Percentiles rank a stretch among this genome's conserved stretches.
phyloP scores from a whole-genome alignment of 2,888 invertebrate species.

The Apamea epomidion region DNA sequence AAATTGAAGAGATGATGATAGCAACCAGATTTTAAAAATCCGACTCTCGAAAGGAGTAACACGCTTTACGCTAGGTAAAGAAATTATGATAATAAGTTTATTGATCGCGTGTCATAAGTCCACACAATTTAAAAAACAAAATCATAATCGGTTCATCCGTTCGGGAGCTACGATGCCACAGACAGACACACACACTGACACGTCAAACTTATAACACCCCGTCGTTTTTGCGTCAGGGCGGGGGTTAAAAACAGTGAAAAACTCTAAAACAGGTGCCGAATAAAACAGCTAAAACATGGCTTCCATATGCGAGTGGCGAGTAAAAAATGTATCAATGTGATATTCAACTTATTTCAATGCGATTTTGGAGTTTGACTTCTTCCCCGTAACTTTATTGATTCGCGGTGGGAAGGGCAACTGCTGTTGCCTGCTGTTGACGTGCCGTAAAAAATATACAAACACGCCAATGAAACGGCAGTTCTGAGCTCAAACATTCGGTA shows the following conservation, averaged over 20 bases:
- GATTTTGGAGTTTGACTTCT: slow-evolving; percentile 31
- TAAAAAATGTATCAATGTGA: neutral
- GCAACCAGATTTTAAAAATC: neutral
- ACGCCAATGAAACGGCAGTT: slow-evolving; percentile 61
- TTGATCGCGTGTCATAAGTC: neutral
- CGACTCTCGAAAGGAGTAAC: too few relatives aligned
- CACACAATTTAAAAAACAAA: neutral
- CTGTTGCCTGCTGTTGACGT: slow-evolving; percentile 49
- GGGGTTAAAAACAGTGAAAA: too few relatives aligned
- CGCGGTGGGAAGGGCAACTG: slow-evolving; percentile 20
- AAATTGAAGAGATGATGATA: neutral
- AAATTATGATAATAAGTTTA: neutral
- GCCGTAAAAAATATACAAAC: slow-evolving; percentile 54
- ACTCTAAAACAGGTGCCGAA: neutral
- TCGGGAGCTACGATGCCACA: too few relatives aligned
- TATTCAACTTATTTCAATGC: neutral
- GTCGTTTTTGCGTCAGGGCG: too few relatives aligned
- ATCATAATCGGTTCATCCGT: too few relatives aligned
- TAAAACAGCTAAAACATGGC: neutral
- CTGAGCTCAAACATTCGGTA: slow-evolving; percentile 34
- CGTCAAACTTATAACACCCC: too few relatives aligned
- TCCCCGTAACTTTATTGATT: neutral
- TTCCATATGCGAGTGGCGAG: too few relatives aligned
- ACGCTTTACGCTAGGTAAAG: neutral
- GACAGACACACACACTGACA: too few relatives aligned